Evolutionary conservation across 2,797 vertebrate species (phyloP).

Genomic region (Enteromius paludinosus): DNA sequence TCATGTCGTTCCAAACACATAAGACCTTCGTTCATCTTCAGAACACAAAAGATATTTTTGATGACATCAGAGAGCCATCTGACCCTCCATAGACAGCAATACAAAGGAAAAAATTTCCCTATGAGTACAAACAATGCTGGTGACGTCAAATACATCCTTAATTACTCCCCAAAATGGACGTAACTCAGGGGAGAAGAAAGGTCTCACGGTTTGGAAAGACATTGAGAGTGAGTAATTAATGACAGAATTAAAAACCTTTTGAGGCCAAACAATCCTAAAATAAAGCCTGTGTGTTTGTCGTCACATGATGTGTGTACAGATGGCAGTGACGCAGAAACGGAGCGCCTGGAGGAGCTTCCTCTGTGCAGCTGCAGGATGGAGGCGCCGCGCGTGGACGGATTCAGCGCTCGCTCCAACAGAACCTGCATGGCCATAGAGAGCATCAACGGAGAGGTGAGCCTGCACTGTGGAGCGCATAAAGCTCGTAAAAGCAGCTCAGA

Average conservation of each 20-base stretch:
- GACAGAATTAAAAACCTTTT: background rate
- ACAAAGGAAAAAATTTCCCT: too few relatives aligned
- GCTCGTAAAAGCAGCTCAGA: background rate
- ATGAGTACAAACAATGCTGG: too few relatives aligned
- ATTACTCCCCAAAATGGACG: too few relatives aligned
- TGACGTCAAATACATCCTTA: too few relatives aligned
- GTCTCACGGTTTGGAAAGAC: too few relatives aligned
- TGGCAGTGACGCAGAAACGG: constrained; percentile 87
- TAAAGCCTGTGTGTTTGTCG: background rate
- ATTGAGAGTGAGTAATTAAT: too few relatives aligned
- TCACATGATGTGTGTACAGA: constrained; percentile 65
- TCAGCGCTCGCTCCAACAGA: constrained; percentile 77
- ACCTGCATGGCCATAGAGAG: constrained; percentile 93
- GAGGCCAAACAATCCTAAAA: background rate
- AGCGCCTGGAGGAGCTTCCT: constrained; percentile 89
- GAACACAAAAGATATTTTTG: too few relatives aligned
- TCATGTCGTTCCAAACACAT: too few relatives aligned
- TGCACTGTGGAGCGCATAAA: background rate
- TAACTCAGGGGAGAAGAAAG: too few relatives aligned
- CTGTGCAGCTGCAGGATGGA: constrained; percentile 95
- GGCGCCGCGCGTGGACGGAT: constrained; percentile 87
- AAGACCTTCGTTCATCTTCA: too few relatives aligned
- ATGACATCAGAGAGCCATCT: too few relatives aligned
- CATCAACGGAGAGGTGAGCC: constrained; percentile 85
- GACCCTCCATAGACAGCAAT: too few relatives aligned